These are phyloP conservation scores for Drosophila pachea DNA, from an alignment of 1,140 invertebrate species.

Conservation along the genomic window DNA sequence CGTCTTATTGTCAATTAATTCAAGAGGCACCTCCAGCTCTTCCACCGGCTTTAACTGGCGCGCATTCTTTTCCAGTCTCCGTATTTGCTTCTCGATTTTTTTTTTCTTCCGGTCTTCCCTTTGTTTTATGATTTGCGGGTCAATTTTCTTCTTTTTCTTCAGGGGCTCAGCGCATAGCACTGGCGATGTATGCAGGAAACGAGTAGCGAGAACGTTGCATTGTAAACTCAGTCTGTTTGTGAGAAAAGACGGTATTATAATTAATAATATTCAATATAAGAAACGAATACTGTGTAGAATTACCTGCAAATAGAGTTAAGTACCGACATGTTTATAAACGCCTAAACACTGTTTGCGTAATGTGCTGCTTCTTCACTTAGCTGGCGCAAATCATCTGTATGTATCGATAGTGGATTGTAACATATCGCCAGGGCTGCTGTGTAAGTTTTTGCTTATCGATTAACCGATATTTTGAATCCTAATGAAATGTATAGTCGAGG, in stretches of 20 bases:
- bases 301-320: conserved; percentile 51
- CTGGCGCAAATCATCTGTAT: background rate
- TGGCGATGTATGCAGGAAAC: conserved; percentile 61
- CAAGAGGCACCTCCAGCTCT: conserved; percentile 86
- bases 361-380: conserved; percentile 28
- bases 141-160: conserved; percentile 92
- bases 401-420: background rate
- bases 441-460: background rate
- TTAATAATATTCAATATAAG: too few relatives aligned
- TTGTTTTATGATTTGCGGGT: conserved; percentile 87
- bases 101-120: conserved; percentile 89
- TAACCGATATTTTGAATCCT: too few relatives aligned
- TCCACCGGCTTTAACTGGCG: conserved; percentile 90
- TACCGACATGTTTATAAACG: conserved; percentile 56
- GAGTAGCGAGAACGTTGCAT: conserved; percentile 19
- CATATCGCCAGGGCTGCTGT: conserved; percentile 10
- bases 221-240: conserved; percentile 49
- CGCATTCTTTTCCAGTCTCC: conserved; percentile 86
- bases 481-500: background rate
- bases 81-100: conserved; percentile 91
- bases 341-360: conserved; percentile 39
- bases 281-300: background rate
- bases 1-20: conserved; percentile 84
- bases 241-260: background rate
- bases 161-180: conserved; percentile 85